A percentile compares a stretch with the other conserved stretches of the same genome.
Conservation (phyloP, 2,797 vertebrate species). For the Lophotriccus pileatus region DNA sequence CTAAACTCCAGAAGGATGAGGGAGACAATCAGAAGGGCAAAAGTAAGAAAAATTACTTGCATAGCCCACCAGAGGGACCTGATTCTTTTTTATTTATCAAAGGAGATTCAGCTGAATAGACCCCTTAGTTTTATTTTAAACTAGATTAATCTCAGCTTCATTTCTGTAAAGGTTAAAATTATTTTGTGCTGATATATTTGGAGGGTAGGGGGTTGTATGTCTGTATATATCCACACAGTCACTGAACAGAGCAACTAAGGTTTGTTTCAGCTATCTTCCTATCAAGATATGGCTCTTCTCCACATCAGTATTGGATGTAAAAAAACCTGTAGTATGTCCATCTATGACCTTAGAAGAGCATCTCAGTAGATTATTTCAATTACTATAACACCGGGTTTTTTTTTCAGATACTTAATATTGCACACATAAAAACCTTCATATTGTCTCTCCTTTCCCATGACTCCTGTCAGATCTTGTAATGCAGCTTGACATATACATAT, state of each 20-base stretch:
- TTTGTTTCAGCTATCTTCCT: background rate
- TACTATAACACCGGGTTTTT: background rate
- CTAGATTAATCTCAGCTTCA: background rate
- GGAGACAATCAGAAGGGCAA: background rate
- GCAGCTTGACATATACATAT: background rate
- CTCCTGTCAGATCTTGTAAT: background rate
- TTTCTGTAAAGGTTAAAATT: background rate
- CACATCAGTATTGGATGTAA: background rate
- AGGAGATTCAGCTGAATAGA: background rate
- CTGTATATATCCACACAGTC: background rate
- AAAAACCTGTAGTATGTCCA: background rate
- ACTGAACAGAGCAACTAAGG: background rate
- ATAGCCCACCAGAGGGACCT: background rate
- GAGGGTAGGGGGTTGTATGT: rapidly evolving
- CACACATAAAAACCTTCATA: background rate
- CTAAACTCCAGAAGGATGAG: background rate
- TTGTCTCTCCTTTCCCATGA: background rate
- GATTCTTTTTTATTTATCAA: background rate
- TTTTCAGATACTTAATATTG: background rate
- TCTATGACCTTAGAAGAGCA: background rate
- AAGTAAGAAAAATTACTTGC: background rate
- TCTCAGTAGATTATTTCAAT: background rate
- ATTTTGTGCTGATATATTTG: background rate
- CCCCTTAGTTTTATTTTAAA: background rate
- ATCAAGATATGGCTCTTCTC: background rate